Evolutionary conservation across 2,797 vertebrate genomes (phyloP).

Genomic region (Scolopax rusticola): DNA sequence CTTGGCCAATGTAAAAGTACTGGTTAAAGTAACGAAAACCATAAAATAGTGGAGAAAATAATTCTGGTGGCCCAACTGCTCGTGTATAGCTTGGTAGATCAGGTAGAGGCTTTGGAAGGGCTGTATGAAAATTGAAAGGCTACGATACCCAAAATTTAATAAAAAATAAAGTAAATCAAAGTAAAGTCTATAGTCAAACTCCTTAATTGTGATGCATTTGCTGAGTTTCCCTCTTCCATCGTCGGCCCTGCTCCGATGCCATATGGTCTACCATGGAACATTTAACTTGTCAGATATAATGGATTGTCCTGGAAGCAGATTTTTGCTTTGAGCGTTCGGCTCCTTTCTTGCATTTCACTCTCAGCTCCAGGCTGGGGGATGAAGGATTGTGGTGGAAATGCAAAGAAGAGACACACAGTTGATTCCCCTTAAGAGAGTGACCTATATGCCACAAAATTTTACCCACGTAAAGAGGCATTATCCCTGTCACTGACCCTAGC

Average conservation of each 20-base stretch:
- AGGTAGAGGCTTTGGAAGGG: background rate
- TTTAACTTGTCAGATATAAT: slow-evolving; percentile 99
- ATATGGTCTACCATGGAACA: slow-evolving; percentile 99
- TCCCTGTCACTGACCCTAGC: slow-evolving; percentile 78
- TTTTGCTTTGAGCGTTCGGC: slow-evolving; percentile 94
- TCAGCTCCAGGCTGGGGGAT: slow-evolving; percentile 87
- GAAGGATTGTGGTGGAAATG: slow-evolving; percentile 86
- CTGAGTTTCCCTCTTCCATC: slow-evolving; percentile 82
- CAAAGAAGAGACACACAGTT: slow-evolving; percentile 75
- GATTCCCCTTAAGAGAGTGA: slow-evolving; percentile 83
- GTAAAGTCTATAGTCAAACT: slow-evolving; percentile 83
- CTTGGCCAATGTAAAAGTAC: background rate
- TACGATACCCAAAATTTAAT: slow-evolving; percentile 27
- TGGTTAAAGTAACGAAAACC: background rate
- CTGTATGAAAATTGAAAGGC: background rate
- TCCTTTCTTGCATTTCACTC: slow-evolving; percentile 84
- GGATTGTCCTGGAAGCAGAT: slow-evolving; percentile 98
- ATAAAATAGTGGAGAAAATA: background rate
- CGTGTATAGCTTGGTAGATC: background rate
- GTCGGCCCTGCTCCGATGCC: slow-evolving; percentile 84
- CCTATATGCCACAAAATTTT: slow-evolving; percentile 80
- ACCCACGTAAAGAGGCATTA: slow-evolving; percentile 81
- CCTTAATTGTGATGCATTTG: slow-evolving; percentile 91
- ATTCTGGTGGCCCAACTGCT: background rate
- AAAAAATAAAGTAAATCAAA: slow-evolving; percentile 73